These are phyloP conservation scores for Lasioglossum marginatum DNA, from an alignment of 2,888 invertebrate genomes.

Conservation along the genomic window DNA sequence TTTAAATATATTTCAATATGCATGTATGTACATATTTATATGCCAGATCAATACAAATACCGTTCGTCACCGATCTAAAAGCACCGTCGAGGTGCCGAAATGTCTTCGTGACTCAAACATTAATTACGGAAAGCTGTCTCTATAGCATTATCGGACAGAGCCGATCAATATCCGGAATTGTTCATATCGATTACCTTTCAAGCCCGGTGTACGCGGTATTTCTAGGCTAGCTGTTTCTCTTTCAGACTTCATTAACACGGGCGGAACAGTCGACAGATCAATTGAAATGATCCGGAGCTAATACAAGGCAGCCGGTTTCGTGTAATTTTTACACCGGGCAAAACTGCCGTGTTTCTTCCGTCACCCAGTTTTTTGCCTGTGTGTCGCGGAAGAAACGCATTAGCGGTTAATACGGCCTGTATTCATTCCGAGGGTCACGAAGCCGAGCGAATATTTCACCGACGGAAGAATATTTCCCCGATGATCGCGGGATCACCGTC, in stretches of 20 bases:
- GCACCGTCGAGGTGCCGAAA: background rate
- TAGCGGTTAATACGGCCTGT: constrained; percentile 54
- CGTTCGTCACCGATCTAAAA: background rate
- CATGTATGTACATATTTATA: background rate
- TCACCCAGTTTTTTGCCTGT: background rate
- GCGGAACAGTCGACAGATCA: background rate
- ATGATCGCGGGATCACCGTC: constrained; percentile 11
- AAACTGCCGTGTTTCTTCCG: background rate
- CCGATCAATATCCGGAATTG: constrained; percentile 25
- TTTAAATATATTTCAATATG: background rate
- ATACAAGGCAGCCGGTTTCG: background rate
- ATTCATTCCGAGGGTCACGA: constrained; percentile 14
- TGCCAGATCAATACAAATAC: background rate
- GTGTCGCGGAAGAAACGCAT: constrained; percentile 40
- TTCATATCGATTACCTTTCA: constrained; percentile 37
- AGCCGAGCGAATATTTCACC: constrained; percentile 16
- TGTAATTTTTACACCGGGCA: constrained; percentile 41
- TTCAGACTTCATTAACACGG: constrained; percentile 38
- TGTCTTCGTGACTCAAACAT: background rate
- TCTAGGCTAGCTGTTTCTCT: constrained; percentile 48
- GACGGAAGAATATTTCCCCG: constrained; percentile 20
- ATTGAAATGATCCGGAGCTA: constrained; percentile 9
- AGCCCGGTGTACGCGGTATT: constrained; percentile 17
- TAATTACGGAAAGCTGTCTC: constrained; percentile 16
- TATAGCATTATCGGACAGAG: background rate